Conservation (phyloP, 2,888 invertebrate species). For the Vesta saturnalis region DNA sequence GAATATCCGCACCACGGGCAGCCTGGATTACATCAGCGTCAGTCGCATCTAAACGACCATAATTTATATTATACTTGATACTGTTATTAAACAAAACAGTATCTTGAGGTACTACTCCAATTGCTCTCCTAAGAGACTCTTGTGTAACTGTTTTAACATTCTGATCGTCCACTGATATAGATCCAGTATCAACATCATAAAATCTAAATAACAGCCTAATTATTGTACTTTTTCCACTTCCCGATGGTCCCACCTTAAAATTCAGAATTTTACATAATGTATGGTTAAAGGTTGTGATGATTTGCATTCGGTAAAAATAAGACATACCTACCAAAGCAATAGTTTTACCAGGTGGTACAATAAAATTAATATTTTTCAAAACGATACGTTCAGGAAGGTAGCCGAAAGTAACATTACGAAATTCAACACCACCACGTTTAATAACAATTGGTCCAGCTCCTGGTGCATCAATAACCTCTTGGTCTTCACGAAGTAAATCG, state of each 20-base stretch:
- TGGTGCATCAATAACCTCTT: slow-evolving; percentile 86
- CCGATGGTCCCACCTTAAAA: slow-evolving; percentile 83
- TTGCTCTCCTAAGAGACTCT: slow-evolving; percentile 81
- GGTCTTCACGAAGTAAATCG: slow-evolving; percentile 86
- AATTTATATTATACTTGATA: slow-evolving; percentile 94
- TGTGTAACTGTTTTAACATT: slow-evolving; percentile 88
- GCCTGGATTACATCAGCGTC: slow-evolving; percentile 88
- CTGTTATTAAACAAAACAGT: slow-evolving; percentile 95
- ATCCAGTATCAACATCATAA: slow-evolving; percentile 92
- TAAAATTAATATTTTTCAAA: slow-evolving; percentile 80
- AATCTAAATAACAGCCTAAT: slow-evolving; percentile 95
- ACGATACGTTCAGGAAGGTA: slow-evolving; percentile 84
- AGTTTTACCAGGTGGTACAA: slow-evolving; percentile 85
- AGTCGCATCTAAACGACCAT: slow-evolving; percentile 82
- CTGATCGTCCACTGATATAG: slow-evolving; percentile 88
- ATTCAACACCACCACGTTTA: slow-evolving; percentile 82
- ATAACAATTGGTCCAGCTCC: slow-evolving; percentile 78
- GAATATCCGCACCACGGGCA: slow-evolving; percentile 93
- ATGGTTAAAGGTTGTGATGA: too few species aligned
- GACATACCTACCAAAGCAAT: slow-evolving; percentile 73
- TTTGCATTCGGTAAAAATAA: not conserved
- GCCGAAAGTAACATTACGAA: slow-evolving; percentile 89
- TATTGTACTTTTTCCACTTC: slow-evolving; percentile 96
- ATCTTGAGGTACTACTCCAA: slow-evolving; percentile 97
- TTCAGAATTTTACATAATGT: too few species aligned